Evolutionary conservation across 2,797 vertebrate species (phyloP).

Genomic region (Onychomys torridus): DNA sequence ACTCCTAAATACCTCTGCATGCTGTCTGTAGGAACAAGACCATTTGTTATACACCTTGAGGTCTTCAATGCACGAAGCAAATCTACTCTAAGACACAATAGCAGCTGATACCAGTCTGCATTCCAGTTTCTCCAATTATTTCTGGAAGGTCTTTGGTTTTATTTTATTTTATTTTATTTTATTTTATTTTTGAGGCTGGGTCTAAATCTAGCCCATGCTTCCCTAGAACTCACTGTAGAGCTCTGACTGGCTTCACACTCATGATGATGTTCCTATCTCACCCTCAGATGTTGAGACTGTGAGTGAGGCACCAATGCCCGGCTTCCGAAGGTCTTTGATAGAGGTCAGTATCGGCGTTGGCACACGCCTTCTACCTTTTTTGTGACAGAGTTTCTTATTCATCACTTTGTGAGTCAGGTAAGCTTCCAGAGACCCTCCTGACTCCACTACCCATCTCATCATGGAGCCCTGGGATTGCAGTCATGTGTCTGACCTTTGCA

Average conservation of each 20-base stretch:
- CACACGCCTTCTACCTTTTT: background rate
- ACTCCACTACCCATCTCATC: background rate
- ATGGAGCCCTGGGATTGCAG: background rate
- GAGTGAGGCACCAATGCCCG: background rate
- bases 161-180: background rate
- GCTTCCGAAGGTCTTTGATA: background rate
- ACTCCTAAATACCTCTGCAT: background rate
- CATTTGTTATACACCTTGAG: background rate
- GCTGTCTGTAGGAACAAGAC: background rate
- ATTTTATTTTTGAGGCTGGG: background rate
- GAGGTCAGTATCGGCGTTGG: no score
- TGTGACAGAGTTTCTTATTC: background rate
- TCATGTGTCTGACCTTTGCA: background rate
- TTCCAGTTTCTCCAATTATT: background rate
- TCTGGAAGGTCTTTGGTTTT: background rate
- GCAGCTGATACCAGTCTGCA: background rate
- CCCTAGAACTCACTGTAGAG: background rate
- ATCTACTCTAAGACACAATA: background rate
- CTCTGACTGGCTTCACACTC: background rate
- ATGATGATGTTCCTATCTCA: background rate
- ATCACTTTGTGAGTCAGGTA: no score
- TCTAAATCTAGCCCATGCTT: background rate
- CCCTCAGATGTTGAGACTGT: background rate
- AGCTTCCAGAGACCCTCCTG: background rate
- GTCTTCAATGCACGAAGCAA: constrained; percentile 19